phyloP scores from a whole-genome alignment of 53 echinoderm and acorn worm genomes.

The Holothuria leucospilota region DNA sequence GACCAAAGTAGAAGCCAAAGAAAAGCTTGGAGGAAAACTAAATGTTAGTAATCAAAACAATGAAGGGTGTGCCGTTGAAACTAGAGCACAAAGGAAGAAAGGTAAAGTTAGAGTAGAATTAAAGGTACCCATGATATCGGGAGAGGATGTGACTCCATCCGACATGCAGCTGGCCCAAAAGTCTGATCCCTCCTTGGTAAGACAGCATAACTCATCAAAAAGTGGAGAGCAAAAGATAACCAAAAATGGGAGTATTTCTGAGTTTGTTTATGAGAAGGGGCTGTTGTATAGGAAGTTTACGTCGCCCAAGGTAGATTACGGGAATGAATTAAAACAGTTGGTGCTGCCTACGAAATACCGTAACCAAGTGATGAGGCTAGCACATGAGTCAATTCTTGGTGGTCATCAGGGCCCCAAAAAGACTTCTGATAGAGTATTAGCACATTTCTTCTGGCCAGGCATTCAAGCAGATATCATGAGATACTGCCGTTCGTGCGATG shows the following conservation, averaged over 20 bases:
- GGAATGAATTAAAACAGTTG: conserved; percentile 30
- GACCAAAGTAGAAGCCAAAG: no score
- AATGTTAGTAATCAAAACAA: background rate
- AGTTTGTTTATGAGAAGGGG: background rate
- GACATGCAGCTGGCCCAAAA: conserved; percentile 37
- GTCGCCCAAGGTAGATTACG: conserved; percentile 7
- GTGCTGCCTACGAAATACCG: conserved; percentile 58
- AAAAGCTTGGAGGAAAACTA: background rate
- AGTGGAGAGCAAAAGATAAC: background rate
- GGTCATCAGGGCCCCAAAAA: conserved; percentile 67
- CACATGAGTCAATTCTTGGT: conserved; percentile 71
- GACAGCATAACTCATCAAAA: background rate
- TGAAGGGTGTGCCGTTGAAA: conserved; percentile 27
- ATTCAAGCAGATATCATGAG: conserved; percentile 48
- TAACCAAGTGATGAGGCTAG: conserved; percentile 54
- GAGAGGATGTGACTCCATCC: conserved; percentile 14
- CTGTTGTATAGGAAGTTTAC: conserved; percentile 11
- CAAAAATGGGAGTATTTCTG: background rate
- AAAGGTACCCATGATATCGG: conserved; percentile 1
- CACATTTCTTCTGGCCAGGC: conserved; percentile 71
- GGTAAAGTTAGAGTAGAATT: conserved; percentile 38
- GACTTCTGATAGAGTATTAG: conserved; percentile 69
- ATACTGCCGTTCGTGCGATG: conserved; percentile 69
- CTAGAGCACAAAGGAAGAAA: conserved; percentile 40
- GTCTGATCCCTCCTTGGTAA: conserved; percentile 6